These are phyloP conservation scores for Stenichneumon culpator DNA, from an alignment of 2,888 invertebrate genomes.

Conservation along the genomic window DNA sequence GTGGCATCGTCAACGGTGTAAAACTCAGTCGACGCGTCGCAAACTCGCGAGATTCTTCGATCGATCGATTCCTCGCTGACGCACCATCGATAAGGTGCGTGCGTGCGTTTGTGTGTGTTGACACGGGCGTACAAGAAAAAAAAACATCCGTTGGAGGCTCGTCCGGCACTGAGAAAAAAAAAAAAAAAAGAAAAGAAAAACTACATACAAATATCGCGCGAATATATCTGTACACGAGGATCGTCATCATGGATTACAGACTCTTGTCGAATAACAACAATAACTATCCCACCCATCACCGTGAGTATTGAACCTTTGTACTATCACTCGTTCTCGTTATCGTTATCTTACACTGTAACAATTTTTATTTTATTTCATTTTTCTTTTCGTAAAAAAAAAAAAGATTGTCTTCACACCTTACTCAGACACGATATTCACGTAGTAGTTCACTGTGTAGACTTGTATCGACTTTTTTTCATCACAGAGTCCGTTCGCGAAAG, in stretches of 20 bases:
- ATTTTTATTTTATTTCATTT: neutral
- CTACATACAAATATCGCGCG: constrained; percentile 26
- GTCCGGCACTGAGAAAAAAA: constrained; percentile 31
- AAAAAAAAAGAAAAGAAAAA: constrained; percentile 22
- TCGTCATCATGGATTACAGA: constrained; percentile 77
- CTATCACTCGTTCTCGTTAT: constrained; percentile 24
- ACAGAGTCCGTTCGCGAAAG: neutral
- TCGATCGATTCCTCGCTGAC: constrained; percentile 66
- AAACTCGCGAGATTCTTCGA: constrained; percentile 1
- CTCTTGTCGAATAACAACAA: constrained; percentile 77
- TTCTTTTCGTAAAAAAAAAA: neutral
- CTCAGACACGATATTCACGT: neutral
- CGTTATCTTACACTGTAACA: neutral
- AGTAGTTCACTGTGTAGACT: constrained; percentile 44
- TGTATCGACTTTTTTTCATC: constrained; percentile 22
- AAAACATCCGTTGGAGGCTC: constrained; percentile 30
- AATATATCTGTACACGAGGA: constrained; percentile 45
- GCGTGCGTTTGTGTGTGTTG: constrained; percentile 42
- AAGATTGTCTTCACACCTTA: neutral
- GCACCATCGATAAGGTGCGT: constrained; percentile 29
- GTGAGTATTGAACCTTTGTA: constrained; percentile 75
- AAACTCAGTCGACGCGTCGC: neutral
- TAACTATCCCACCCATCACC: constrained; percentile 77
- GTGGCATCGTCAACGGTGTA: constrained; percentile 27
- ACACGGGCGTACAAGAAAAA: constrained; percentile 8